These are phyloP conservation scores for Drosophila barbarae DNA, from an alignment of 2,888 invertebrate genomes.

Conservation along the genomic window DNA sequence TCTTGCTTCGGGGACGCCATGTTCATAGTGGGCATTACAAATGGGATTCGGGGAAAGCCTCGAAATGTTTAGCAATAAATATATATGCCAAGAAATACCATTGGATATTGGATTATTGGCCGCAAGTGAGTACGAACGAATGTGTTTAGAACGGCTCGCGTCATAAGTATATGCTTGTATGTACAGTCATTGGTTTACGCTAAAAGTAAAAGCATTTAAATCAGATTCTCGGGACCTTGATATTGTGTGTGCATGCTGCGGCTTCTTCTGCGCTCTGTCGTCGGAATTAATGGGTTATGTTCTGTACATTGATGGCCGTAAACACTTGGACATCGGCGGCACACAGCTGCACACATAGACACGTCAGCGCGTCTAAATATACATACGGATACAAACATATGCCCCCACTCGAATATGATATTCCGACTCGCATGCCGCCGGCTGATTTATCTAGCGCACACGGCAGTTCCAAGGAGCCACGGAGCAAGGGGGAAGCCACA, in stretches of 20 bases:
- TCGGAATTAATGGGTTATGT: conserved; percentile 41
- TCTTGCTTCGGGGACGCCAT: not conserved
- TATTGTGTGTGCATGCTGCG: conserved; percentile 34
- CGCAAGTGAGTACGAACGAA: conserved; percentile 12
- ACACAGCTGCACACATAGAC: conserved; percentile 32
- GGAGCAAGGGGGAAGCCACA: conserved; percentile 16
- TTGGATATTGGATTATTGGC: conserved; percentile 24
- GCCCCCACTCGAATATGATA: conserved; percentile 50
- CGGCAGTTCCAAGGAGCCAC: conserved; percentile 39
- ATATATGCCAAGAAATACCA: conserved; percentile 27
- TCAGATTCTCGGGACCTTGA: conserved; percentile 36
- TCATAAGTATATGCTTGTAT: conserved; percentile 19
- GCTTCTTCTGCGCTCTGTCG: conserved; percentile 32
- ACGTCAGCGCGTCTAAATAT: conserved; percentile 34
- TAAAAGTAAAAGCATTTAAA: conserved; percentile 42
- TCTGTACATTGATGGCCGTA: conserved; percentile 43
- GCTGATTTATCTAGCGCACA: conserved; percentile 59
- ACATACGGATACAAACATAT: conserved; percentile 39
- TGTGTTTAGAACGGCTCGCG: conserved; percentile 23
- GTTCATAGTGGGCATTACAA: conserved; percentile 3
- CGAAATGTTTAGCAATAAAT: conserved; percentile 23
- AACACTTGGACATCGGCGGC: conserved; percentile 38
- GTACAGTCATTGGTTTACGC: conserved; percentile 29
- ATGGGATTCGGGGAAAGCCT: conserved; percentile 23
- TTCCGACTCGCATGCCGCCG: conserved; percentile 37